These are phyloP conservation scores for Drosophila triauraria DNA, from an alignment of 1,140 invertebrate species.

Conservation along the genomic window DNA sequence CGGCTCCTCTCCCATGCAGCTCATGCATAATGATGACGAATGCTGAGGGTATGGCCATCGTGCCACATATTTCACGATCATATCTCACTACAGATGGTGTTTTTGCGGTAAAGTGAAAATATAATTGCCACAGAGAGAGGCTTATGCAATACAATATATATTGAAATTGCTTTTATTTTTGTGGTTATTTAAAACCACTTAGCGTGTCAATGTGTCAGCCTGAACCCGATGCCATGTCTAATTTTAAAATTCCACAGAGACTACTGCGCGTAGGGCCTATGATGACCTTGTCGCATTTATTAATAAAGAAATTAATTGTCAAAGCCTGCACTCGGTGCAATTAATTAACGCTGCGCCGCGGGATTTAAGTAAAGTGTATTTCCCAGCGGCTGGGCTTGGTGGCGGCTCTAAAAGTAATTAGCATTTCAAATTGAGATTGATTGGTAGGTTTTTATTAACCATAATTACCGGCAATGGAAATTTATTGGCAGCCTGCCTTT, in stretches of 20 bases:
- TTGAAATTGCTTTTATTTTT: constrained; percentile 43
- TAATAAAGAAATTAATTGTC: constrained; percentile 8
- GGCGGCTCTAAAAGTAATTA: constrained; percentile 5
- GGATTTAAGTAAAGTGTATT: constrained; percentile 10
- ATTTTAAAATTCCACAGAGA: constrained; percentile 4
- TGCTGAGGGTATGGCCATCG: constrained; percentile 33
- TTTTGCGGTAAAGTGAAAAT: constrained; percentile 60
- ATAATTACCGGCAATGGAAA: constrained; percentile 9
- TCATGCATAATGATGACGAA: constrained; percentile 64
- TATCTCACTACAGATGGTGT: constrained; percentile 54
- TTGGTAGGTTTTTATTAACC: constrained; percentile 14
- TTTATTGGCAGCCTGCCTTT: not conserved
- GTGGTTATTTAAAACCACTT: constrained; percentile 43
- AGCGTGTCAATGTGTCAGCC: constrained; percentile 29
- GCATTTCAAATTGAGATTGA: constrained; percentile 16
- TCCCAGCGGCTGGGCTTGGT: not conserved
- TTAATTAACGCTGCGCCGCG: constrained; percentile 21
- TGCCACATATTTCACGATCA: constrained; percentile 68
- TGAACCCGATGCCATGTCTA: constrained; percentile 8
- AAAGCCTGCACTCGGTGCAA: constrained; percentile 19
- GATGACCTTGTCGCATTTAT: constrained; percentile 12
- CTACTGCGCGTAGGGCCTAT: not conserved
- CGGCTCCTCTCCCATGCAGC: constrained; percentile 22
- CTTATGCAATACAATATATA: constrained; percentile 44
- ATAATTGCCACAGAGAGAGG: constrained; percentile 45